Evolutionary conservation across 2,888 invertebrate genomes (phyloP).

Genomic region (Coelopa pilipes): DNA sequence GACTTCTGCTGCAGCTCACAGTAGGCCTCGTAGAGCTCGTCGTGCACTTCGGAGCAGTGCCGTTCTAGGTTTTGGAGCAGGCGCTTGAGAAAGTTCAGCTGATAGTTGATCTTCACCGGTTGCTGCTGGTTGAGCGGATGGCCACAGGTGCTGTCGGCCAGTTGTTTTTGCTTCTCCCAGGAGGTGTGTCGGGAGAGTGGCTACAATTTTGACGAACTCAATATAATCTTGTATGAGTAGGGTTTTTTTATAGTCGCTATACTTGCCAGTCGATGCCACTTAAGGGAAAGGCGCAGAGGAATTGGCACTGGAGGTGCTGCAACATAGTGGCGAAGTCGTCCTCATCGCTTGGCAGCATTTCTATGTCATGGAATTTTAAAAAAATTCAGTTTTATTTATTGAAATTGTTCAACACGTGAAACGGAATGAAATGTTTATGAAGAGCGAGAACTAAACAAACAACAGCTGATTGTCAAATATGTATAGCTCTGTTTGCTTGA

Average conservation of each 20-base stretch:
- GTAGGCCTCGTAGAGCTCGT: conserved; percentile 73
- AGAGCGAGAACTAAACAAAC: not conserved
- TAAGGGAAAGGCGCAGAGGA: conserved; percentile 57
- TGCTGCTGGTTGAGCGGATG: conserved; percentile 69
- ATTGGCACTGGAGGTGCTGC: conserved; percentile 51
- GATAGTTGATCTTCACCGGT: conserved; percentile 74
- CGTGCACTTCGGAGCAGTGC: conserved; percentile 71
- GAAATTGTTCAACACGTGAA: not conserved
- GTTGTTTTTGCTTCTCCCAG: conserved; percentile 71
- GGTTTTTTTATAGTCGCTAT: conserved; percentile 37
- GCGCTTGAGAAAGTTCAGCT: conserved; percentile 74
- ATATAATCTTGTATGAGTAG: not conserved
- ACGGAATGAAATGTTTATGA: not conserved
- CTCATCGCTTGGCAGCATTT: not conserved
- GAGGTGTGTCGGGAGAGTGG: not conserved
- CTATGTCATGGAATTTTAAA: not conserved
- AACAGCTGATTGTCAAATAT: not conserved
- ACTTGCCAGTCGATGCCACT: conserved; percentile 48
- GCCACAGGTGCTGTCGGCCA: conserved; percentile 72
- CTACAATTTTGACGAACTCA: not conserved
- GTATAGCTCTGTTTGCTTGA: not conserved
- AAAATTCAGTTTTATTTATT: not conserved
- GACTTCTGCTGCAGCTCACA: conserved; percentile 62
- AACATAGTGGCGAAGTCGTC: conserved; percentile 39
- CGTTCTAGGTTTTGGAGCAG: conserved; percentile 72